These are phyloP conservation scores for Lasius fuliginosus DNA, from an alignment of 2,888 invertebrate species.

Conservation along the genomic window DNA sequence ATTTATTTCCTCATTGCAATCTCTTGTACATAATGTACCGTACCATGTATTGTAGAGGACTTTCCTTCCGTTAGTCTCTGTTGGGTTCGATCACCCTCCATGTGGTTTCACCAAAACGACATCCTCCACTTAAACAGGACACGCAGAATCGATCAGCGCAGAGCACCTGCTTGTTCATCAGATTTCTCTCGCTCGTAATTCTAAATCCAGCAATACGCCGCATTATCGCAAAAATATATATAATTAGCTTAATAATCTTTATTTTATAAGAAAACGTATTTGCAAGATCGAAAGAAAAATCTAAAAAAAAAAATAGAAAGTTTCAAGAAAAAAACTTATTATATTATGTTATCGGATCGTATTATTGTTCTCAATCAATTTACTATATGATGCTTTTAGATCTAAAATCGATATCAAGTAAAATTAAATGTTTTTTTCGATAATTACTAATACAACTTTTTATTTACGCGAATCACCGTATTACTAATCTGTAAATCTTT, in stretches of 20 bases:
- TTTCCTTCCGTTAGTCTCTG: slow-evolving; percentile 52
- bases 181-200: slow-evolving; percentile 37
- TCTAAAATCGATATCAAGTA: not conserved
- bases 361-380: not conserved
- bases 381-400: not conserved
- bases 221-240: slow-evolving; percentile 20
- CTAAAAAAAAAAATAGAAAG: not conserved
- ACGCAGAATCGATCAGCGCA: slow-evolving; percentile 45
- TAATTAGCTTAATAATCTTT: not conserved
- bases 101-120: slow-evolving; percentile 54
- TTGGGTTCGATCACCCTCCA: slow-evolving; percentile 44
- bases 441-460: not conserved
- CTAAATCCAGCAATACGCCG: not conserved
- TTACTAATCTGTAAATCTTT: not conserved
- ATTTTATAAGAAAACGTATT: not conserved
- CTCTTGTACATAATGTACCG: slow-evolving; percentile 43
- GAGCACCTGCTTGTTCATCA: slow-evolving; percentile 31
- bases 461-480: not conserved
- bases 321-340: not conserved
- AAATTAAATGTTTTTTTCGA: not conserved
- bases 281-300: not conserved
- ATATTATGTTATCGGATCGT: not conserved
- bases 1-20: slow-evolving; percentile 45
- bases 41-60: slow-evolving; percentile 39
- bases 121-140: slow-evolving; percentile 53